phyloP scores from a whole-genome alignment of 1,140 invertebrate genomes.

The Panulirus ornatus region DNA sequence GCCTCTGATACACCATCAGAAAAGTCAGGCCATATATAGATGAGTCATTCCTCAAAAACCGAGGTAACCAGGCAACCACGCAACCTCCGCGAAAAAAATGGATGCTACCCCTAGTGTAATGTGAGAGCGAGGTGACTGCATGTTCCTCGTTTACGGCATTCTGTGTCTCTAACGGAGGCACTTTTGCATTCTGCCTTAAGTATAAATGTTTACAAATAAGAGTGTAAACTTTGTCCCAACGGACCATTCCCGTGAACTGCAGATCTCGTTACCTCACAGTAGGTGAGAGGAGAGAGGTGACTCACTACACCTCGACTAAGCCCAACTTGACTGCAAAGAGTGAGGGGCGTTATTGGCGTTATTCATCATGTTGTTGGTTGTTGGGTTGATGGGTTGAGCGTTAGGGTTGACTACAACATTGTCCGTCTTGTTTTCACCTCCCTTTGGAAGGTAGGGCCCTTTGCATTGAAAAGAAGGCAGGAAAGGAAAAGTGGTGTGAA shows the following conservation, averaged over 20 bases:
- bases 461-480: constrained; percentile 70
- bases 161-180: constrained; percentile 71
- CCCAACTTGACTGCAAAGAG: constrained; percentile 71
- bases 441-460: constrained; percentile 68
- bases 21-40: constrained; percentile 61
- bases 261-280: constrained; percentile 70
- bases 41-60: constrained; percentile 63
- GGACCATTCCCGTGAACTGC: constrained; percentile 67
- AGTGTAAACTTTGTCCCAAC: constrained; percentile 68
- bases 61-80: constrained; percentile 68
- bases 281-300: constrained; percentile 67
- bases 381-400: constrained; percentile 60
- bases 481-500: constrained; percentile 72
- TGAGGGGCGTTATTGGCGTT: constrained; percentile 67
- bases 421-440: constrained; percentile 72
- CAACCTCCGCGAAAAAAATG: constrained; percentile 67
- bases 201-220: constrained; percentile 72
- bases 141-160: constrained; percentile 56
- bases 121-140: constrained; percentile 57
- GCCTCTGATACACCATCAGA: constrained; percentile 20
- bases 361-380: constrained; percentile 63
- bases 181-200: constrained; percentile 62
- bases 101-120: constrained; percentile 65
- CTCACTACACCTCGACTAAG: constrained; percentile 73
- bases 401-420: constrained; percentile 66